A percentile compares a stretch with the other conserved stretches of the same genome.
phyloP scores from a whole-genome alignment of 2,888 invertebrate species.

The Mylabris sibirica region DNA sequence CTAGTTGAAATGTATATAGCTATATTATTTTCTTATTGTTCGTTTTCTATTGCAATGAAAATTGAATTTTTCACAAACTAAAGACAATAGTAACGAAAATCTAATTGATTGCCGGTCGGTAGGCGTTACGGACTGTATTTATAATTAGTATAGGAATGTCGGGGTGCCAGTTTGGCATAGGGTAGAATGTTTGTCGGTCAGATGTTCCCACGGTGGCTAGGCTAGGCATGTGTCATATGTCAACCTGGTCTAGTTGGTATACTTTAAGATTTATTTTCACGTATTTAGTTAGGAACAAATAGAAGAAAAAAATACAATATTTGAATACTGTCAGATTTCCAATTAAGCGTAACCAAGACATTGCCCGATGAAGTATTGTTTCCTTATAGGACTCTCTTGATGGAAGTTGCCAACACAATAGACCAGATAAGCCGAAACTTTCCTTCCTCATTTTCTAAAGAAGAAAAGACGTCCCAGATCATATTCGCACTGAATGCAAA shows the following conservation, averaged over 20 bases:
- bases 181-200: constrained; percentile 23
- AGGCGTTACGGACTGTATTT: not conserved
- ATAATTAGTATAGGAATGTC: constrained; percentile 23
- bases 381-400: constrained; percentile 52
- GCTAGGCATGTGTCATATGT: constrained; percentile 34
- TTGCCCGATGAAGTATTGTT: constrained; percentile 56
- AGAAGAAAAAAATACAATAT: not conserved
- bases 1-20: not conserved
- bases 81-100: not conserved
- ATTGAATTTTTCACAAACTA: not conserved
- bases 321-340: constrained; percentile 42
- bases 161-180: constrained; percentile 20
- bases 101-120: not conserved
- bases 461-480: constrained; percentile 54
- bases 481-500: constrained; percentile 56
- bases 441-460: constrained; percentile 51
- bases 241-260: constrained; percentile 20
- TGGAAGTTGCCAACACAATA: constrained; percentile 54
- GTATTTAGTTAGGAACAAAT: not conserved
- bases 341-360: constrained; percentile 49
- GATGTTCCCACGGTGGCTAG: constrained; percentile 35
- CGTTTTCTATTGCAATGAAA: not conserved
- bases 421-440: constrained; percentile 56
- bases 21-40: not conserved
- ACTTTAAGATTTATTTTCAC: constrained; percentile 30